phyloP scores from a whole-genome alignment of 2,113 vertebrate genomes.

The Upupa epops region DNA sequence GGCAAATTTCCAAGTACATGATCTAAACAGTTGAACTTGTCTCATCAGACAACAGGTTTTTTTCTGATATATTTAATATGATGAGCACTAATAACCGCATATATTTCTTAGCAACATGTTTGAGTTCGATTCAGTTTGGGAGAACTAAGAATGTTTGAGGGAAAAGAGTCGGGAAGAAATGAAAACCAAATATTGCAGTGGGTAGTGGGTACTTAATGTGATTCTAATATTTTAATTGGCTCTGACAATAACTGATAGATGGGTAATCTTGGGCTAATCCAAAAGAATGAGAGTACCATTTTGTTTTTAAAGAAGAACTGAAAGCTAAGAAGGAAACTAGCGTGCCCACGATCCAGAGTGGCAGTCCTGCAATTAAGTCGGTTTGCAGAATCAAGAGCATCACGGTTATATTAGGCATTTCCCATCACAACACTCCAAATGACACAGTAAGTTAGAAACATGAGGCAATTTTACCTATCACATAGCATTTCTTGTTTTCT shows the following conservation, averaged over 20 bases:
- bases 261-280: background rate
- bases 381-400: background rate
- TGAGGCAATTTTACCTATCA: constrained; percentile 34
- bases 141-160: background rate
- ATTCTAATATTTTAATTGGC: background rate
- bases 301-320: background rate
- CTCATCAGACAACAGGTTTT: background rate
- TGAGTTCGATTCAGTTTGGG: background rate
- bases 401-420: background rate
- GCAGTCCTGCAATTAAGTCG: constrained; percentile 2
- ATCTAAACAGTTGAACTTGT: background rate
- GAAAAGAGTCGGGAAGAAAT: background rate
- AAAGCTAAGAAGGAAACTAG: background rate
- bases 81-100: background rate
- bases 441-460: constrained; percentile 39
- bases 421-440: constrained; percentile 25
- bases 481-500: constrained; percentile 36
- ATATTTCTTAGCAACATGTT: background rate
- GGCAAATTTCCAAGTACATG: background rate
- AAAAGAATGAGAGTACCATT: background rate
- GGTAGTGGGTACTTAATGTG: background rate
- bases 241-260: background rate
- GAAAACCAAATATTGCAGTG: background rate
- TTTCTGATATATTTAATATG: background rate
- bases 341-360: background rate